phyloP scores from a whole-genome alignment of 2,888 invertebrate genomes.

The Halocaridina rubra region DNA sequence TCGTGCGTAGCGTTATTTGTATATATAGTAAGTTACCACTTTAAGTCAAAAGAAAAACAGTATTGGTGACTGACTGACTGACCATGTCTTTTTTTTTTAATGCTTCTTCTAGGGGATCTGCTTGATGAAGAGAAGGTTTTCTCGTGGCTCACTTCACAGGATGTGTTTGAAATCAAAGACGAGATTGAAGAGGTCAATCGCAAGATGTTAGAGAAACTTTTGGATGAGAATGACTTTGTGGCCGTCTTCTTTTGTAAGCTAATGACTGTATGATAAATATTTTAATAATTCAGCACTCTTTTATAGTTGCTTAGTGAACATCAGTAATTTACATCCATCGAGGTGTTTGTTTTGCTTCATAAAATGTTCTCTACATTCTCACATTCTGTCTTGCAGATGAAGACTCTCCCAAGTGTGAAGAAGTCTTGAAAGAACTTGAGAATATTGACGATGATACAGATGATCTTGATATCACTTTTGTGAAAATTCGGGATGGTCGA shows the following conservation, averaged over 20 bases:
- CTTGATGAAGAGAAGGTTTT: constrained; percentile 87
- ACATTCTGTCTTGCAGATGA: constrained; percentile 44
- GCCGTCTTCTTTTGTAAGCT: constrained; percentile 96
- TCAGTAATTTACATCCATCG: no score
- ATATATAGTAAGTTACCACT: no score
- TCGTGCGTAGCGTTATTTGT: no score
- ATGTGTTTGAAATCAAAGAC: constrained; percentile 94
- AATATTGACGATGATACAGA: constrained; percentile 95
- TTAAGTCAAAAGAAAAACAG: no score
- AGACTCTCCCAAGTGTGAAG: constrained; percentile 79
- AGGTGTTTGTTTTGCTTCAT: no score
- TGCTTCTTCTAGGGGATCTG: constrained; percentile 75
- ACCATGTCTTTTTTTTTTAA: no score
- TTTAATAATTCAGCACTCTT: no score
- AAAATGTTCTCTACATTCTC: no score
- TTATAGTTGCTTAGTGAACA: no score
- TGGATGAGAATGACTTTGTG: constrained; percentile 94
- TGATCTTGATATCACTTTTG: constrained; percentile 92
- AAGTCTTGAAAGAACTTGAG: constrained; percentile 87
- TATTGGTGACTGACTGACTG: no score
- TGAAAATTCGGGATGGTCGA: constrained; percentile 90
- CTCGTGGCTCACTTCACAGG: constrained; percentile 91
- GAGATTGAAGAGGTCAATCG: constrained; percentile 97
- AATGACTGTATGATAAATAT: no score
- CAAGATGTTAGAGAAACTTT: constrained; percentile 93